These are phyloP conservation scores for Coreoperca whiteheadi DNA, from an alignment of 2,113 vertebrate species.

Conservation along the genomic window DNA sequence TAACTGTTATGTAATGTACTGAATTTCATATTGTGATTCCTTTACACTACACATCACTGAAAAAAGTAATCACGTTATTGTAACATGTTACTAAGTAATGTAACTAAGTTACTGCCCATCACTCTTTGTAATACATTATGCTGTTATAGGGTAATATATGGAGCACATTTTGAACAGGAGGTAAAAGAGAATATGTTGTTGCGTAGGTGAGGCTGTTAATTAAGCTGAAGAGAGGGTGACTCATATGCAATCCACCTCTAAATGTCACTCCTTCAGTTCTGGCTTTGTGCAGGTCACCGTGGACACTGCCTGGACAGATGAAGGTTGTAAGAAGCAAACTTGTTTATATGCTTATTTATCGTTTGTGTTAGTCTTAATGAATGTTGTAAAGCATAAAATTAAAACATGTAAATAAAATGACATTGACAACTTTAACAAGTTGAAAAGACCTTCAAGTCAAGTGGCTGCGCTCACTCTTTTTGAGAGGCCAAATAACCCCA, in stretches of 20 bases:
- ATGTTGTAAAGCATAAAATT: conserved; percentile 44
- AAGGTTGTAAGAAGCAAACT: conserved; percentile 21
- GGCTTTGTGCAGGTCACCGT: conserved; percentile 41
- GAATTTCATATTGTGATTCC: not conserved
- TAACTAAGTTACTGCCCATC: not conserved
- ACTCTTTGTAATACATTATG: not conserved
- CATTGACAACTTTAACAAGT: conserved; percentile 36
- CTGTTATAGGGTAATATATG: not conserved
- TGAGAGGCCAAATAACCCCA: conserved; percentile 31
- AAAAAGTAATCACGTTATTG: not conserved
- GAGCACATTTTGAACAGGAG: conserved; percentile 3
- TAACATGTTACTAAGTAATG: not conserved
- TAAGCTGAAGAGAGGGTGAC: conserved; percentile 54
- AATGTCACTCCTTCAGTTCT: conserved; percentile 55
- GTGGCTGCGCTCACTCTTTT: conserved; percentile 18
- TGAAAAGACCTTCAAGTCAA: conserved; percentile 20
- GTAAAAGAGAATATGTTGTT: conserved; percentile 6
- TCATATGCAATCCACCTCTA: conserved; percentile 52
- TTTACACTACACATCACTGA: not conserved
- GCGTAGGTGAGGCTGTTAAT: conserved; percentile 54
- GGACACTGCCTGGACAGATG: conserved; percentile 42
- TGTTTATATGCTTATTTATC: conserved; percentile 50
- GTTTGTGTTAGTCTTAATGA: conserved; percentile 45
- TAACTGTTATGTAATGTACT: not conserved
- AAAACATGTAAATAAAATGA: conserved; percentile 44